phyloP scores from a whole-genome alignment of 2,797 vertebrate species.

The Galago senegalensis region DNA sequence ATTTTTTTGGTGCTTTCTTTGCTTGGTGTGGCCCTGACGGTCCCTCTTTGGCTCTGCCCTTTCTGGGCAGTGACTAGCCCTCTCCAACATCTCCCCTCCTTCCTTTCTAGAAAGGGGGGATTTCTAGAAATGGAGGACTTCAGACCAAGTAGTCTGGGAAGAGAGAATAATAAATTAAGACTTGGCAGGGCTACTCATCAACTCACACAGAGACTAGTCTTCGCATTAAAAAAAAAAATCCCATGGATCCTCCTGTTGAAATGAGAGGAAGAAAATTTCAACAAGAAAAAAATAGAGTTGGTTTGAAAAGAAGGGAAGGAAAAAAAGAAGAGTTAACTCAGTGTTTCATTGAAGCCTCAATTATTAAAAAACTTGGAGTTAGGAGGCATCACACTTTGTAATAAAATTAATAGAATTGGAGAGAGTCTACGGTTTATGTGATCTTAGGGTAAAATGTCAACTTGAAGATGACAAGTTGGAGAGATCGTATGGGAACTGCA shows the following conservation, averaged over 20 bases:
- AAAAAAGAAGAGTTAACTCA: background rate
- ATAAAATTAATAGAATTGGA: background rate
- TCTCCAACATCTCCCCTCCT: background rate
- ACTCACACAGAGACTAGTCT: background rate
- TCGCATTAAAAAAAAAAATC: background rate
- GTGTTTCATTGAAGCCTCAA: background rate
- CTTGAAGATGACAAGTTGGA: background rate
- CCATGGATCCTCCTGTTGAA: background rate
- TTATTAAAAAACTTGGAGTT: background rate
- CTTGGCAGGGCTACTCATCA: background rate
- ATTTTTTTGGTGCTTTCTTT: background rate
- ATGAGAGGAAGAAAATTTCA: background rate
- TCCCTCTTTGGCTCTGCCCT: background rate
- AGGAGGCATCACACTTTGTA: background rate
- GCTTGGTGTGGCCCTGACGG: too few species aligned
- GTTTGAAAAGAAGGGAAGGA: slow-evolving; percentile 13
- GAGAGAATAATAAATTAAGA: background rate
- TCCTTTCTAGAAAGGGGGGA: background rate
- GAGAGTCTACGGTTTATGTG: background rate
- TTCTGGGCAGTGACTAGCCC: accelerated
- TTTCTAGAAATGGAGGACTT: slow-evolving; percentile 4
- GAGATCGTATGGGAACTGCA: background rate
- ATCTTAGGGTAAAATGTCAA: background rate
- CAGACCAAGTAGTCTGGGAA: background rate
- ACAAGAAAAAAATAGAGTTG: background rate